These are phyloP conservation scores for Brachypteracias leptosomus DNA, from an alignment of 2,113 vertebrate species.

Conservation along the genomic window DNA sequence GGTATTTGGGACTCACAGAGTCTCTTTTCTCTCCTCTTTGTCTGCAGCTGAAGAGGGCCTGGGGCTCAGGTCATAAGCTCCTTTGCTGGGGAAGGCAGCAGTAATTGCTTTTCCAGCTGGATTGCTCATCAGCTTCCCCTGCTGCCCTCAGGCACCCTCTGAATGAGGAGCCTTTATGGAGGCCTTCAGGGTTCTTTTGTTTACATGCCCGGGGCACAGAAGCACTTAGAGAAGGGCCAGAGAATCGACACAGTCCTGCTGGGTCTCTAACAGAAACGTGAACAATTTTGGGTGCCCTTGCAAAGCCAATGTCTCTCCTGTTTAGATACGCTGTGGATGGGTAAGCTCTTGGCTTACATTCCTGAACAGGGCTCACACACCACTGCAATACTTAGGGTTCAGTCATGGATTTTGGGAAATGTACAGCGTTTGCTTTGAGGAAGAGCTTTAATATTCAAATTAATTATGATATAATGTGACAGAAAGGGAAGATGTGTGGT, in stretches of 20 bases:
- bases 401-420: neutral
- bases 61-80: neutral
- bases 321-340: neutral
- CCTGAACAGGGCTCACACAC: neutral
- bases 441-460: neutral
- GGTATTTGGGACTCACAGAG: neutral
- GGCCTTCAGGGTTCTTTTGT: neutral
- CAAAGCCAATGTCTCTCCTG: rapidly evolving
- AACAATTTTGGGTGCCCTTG: neutral
- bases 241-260: neutral
- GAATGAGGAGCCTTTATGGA: neutral
- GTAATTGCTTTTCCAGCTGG: constrained; percentile 33
- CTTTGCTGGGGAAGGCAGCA: neutral
- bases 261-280: neutral
- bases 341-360: neutral
- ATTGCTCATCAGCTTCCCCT: neutral
- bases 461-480: neutral
- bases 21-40: neutral
- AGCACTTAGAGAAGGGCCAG: neutral
- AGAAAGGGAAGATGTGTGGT: neutral
- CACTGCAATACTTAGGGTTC: neutral
- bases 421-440: neutral
- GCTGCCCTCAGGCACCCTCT: neutral
- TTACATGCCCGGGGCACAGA: neutral
- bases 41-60: neutral